Base-by-base conservation (phyloP, 2,888 invertebrate genomes). In the Diplazon laetatorius region DNA sequence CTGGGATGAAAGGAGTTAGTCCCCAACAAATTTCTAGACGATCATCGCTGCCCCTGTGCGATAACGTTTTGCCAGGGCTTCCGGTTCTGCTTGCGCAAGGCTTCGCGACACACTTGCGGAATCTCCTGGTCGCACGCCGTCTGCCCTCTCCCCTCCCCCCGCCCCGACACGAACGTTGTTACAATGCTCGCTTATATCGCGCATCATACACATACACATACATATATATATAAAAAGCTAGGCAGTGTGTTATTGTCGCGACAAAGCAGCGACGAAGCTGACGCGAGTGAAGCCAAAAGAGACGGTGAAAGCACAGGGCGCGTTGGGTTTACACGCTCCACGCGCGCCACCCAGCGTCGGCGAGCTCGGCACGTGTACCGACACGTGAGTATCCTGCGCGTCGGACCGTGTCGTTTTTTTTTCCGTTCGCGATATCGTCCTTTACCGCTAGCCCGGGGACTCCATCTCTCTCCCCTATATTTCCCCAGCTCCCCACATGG, bases 371-470 rank as follows among this genome's bases (percentile, higher is more conserved):
- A 89, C 89, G 89, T 89, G 89, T 86, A 80, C 76, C 79, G 88
- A 86, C 89, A 89, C 89, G 89, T 89, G 89, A 90, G 86, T 85
- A 80, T 82, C 82, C 73, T 86, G 86, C 88, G 89, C 89, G 89
- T 89, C 85, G 84, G 83, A 88, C 89, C 86, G 85, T 87, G 86
- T 87, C 89, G 86, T 83, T 82, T 83, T 76, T 73, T 83, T 82
- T 83, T 76, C 74, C 69, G 80, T 81, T 83, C 81, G 80, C 82
- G 73, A 69, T 74, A 73, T 37, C 76, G 48, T 63, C 62, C 75
- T 75, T 63, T 52, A 39, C 69, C 16, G 55, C 42, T 72, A 72
- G 70, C 72, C 50, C 59, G 57, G 73, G 44, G 52, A 55, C 65
- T 71, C 70, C 75, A 73, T 71, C 73, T 59, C 70, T 71, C 59